Conservation (phyloP, 2,113 vertebrate genomes). For the Tyto alba region DNA sequence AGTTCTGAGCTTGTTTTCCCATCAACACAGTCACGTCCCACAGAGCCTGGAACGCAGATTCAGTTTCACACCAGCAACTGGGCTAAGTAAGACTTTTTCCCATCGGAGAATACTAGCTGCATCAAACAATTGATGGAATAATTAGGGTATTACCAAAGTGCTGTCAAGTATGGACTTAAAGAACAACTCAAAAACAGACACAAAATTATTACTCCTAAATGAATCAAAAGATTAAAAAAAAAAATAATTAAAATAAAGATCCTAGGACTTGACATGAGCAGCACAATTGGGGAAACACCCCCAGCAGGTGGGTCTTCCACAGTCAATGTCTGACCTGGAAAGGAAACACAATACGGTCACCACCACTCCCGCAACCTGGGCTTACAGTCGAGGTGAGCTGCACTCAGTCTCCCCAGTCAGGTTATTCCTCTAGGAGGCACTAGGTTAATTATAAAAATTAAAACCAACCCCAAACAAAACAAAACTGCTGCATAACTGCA, state of each 20-base stretch:
- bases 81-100: conserved; percentile 50
- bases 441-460: not conserved
- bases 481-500: not conserved
- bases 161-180: conserved; percentile 34
- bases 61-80: conserved; percentile 29
- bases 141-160: conserved; percentile 42
- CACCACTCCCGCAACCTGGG: not conserved
- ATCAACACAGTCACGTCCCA: not conserved
- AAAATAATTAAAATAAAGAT: conserved; percentile 45
- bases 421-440: conserved; percentile 18
- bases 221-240: conserved; percentile 34
- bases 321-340: not conserved
- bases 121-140: conserved; percentile 68
- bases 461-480: not conserved
- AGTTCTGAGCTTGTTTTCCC: not conserved
- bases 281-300: conserved; percentile 1
- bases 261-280: conserved; percentile 35
- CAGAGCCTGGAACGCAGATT: not conserved
- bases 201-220: conserved; percentile 12
- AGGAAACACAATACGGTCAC: not conserved
- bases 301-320: not conserved
- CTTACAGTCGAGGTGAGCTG: not conserved
- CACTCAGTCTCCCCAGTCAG: not conserved
- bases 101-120: conserved; percentile 63
- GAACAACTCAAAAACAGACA: conserved; percentile 1